phyloP scores from a whole-genome alignment of 1,140 invertebrate genomes.

The Dufourea novaeangliae region DNA sequence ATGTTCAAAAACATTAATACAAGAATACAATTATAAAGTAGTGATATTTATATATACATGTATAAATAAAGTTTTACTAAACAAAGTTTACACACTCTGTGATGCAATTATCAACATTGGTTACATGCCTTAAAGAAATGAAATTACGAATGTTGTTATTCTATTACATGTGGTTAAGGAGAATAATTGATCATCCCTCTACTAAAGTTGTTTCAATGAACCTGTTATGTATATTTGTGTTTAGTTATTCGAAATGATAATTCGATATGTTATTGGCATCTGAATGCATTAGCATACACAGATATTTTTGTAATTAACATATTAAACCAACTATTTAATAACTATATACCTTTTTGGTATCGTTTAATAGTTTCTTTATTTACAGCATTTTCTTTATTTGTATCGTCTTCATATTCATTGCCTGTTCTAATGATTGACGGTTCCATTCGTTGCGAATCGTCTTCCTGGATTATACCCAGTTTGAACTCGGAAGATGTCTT shows the following conservation, averaged over 20 bases:
- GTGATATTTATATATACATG: not conserved
- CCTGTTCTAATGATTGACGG: too few species aligned
- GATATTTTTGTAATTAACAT: not conserved
- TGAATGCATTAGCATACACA: too few species aligned
- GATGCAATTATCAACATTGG: not conserved
- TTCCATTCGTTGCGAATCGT: not conserved
- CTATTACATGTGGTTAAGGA: not conserved
- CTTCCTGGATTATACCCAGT: not conserved
- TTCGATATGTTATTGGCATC: too few species aligned
- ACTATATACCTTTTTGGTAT: not conserved
- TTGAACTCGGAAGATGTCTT: not conserved
- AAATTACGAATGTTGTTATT: not conserved
- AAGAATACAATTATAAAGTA: not conserved
- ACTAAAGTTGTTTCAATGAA: not conserved
- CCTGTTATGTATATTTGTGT: not conserved
- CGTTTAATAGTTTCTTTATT: not conserved
- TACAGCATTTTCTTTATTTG: not conserved
- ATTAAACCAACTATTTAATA: not conserved
- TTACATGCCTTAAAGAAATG: not conserved
- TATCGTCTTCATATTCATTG: not conserved
- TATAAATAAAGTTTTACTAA: conserved; percentile 8
- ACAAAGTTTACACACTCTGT: not conserved
- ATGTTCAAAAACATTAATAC: not conserved
- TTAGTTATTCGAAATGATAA: not conserved
- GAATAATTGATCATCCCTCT: not conserved